Percentiles rank a stretch among this genome's conserved stretches.
These are phyloP conservation scores for Cygnus buccinator DNA, from an alignment of 2,113 vertebrate genomes.

Conservation along the genomic window DNA sequence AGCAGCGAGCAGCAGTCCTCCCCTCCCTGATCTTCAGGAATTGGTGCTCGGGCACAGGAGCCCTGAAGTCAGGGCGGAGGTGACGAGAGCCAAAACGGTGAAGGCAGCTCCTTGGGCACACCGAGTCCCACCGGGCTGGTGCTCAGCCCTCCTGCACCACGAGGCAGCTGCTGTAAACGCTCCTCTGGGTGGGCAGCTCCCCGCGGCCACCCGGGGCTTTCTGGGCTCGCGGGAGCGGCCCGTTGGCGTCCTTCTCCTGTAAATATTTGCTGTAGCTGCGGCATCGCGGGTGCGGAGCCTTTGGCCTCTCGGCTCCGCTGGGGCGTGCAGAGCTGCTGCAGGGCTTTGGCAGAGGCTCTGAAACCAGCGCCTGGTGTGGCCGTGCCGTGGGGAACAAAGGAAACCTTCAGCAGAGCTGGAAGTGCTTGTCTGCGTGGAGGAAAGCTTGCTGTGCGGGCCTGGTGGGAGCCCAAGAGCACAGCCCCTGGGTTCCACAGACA, in stretches of 20 bases:
- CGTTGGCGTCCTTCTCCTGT: background rate
- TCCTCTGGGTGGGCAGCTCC: background rate
- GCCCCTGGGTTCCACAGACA: rapidly evolving
- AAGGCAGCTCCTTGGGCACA: background rate
- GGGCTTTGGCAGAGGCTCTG: background rate
- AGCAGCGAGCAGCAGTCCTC: background rate
- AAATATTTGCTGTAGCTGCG: constrained; percentile 17
- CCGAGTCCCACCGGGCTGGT: background rate
- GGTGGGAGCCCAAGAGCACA: background rate
- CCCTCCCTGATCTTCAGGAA: background rate
- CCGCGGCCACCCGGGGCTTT: rapidly evolving
- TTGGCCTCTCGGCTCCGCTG: background rate
- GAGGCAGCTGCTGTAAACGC: background rate
- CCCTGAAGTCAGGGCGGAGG: background rate
- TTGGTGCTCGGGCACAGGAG: background rate
- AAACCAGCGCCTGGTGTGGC: rapidly evolving
- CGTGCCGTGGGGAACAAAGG: background rate
- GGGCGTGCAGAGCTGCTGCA: background rate
- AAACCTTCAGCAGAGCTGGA: background rate
- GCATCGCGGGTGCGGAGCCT: rapidly evolving
- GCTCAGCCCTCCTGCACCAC: background rate
- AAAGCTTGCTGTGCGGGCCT: background rate
- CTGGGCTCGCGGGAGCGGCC: background rate
- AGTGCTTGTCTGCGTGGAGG: background rate
- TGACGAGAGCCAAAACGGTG: background rate